Conservation (phyloP, 2,113 vertebrate species). For the Python bivittatus region DNA sequence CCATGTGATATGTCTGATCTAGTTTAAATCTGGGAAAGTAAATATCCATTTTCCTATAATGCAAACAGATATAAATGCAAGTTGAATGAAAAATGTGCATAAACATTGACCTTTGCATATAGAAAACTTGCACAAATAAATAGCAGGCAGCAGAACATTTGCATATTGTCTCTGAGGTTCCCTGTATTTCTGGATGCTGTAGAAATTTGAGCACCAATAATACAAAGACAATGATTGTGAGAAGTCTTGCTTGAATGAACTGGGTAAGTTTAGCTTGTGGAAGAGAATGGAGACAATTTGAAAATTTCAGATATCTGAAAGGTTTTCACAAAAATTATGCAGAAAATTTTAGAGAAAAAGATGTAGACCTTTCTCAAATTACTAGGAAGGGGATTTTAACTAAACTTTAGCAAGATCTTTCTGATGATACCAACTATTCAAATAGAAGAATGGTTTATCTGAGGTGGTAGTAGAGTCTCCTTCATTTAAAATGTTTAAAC, state of each 20-base stretch:
- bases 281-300: background rate
- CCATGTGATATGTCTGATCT: constrained; percentile 84
- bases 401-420: background rate
- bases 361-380: background rate
- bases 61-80: constrained; percentile 4
- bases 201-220: background rate
- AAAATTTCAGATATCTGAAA: background rate
- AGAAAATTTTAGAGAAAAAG: background rate
- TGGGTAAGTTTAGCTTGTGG: background rate
- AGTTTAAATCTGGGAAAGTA: constrained; percentile 89
- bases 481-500: background rate
- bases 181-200: background rate
- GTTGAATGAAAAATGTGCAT: background rate
- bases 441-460: background rate
- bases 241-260: background rate
- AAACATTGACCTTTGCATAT: background rate
- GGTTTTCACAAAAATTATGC: background rate
- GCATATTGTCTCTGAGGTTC: background rate
- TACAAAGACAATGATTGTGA: background rate
- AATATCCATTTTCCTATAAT: constrained; percentile 82
- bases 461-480: background rate
- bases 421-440: background rate
- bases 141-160: background rate
- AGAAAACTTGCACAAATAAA: background rate
- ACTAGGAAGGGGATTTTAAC: background rate